Evolutionary conservation across 35 echinoderm and acorn worm species (phyloP).

Genomic region (Acanthaster planci): DNA sequence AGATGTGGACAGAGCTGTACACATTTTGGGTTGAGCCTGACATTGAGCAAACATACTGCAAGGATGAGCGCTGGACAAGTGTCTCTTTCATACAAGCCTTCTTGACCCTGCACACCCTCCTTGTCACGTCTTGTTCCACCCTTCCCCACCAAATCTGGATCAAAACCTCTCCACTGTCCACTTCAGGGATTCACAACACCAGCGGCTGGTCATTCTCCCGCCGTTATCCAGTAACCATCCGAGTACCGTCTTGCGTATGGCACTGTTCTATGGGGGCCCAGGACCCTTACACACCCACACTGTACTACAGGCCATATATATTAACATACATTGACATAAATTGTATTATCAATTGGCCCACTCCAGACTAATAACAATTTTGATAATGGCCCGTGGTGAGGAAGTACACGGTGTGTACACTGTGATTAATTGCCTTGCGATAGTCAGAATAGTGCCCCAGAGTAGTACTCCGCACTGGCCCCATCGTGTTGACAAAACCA

Average conservation of each 20-base stretch:
- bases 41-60: too few species aligned
- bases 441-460: not conserved
- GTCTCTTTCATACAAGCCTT: too few species aligned
- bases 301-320: not conserved
- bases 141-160: not conserved
- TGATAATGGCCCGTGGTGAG: constrained; percentile 7
- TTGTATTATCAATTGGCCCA: not conserved
- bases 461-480: not conserved
- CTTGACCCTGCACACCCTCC: too few species aligned
- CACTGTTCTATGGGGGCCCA: not conserved
- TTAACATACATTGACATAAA: constrained; percentile 15
- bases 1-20: too few species aligned
- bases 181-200: not conserved
- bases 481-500: constrained; percentile 14
- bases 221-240: not conserved
- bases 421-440: constrained; percentile 16
- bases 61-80: too few species aligned
- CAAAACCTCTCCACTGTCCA: not conserved
- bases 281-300: not conserved
- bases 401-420: constrained; percentile 1
- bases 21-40: too few species aligned
- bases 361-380: constrained; percentile 29
- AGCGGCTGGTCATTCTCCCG: not conserved
- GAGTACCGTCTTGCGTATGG: not conserved
- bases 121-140: too few species aligned